Conservation (phyloP, 2,888 invertebrate species). For the Polydrusus cervinus region DNA sequence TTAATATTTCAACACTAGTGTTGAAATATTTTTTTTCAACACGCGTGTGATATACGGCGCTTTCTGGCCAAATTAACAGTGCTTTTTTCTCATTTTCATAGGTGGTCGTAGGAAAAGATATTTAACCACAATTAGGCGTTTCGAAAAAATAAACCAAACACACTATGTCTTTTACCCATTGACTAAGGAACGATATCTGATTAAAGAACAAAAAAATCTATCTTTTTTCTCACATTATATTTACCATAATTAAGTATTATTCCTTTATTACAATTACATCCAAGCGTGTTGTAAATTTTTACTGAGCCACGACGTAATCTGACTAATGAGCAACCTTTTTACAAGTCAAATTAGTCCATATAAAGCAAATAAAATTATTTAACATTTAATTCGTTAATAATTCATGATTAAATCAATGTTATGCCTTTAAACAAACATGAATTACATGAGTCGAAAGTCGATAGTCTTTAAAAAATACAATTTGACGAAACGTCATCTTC, state of each 20-base stretch:
- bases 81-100: too few species aligned
- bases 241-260: slow-evolving; percentile 25
- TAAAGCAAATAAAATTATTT: slow-evolving; percentile 33
- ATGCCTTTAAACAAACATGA: not conserved
- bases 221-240: slow-evolving; percentile 17
- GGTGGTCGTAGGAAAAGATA: too few species aligned
- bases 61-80: too few species aligned
- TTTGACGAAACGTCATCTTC: not conserved
- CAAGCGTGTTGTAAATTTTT: slow-evolving; percentile 37
- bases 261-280: slow-evolving; percentile 18
- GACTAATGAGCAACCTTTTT: slow-evolving; percentile 37
- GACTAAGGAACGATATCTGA: too few species aligned
- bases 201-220: not conserved
- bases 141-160: too few species aligned
- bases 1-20: too few species aligned
- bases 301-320: slow-evolving; percentile 26
- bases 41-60: too few species aligned
- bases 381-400: slow-evolving; percentile 21
- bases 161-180: too few species aligned
- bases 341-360: slow-evolving; percentile 45
- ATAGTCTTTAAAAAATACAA: not conserved
- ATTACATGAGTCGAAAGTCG: not conserved
- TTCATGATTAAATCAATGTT: slow-evolving; percentile 23
- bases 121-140: too few species aligned
- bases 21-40: too few species aligned